Evolutionary conservation across 2,888 invertebrate genomes (phyloP).

Genomic region (Melieria omissa): DNA sequence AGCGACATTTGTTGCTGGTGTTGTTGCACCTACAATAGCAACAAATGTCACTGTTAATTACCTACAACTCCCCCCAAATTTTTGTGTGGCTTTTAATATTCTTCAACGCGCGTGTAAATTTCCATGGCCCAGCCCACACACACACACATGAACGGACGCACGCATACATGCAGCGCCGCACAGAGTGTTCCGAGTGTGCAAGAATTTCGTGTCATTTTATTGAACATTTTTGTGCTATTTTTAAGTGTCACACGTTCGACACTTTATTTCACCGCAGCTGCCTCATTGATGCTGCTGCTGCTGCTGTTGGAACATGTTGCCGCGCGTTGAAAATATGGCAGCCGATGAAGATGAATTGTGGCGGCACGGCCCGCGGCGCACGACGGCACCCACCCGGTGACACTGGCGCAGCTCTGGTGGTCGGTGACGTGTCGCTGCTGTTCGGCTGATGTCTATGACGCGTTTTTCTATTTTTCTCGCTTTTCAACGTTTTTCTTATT

Average conservation of each 20-base stretch:
- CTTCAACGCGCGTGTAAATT: neutral
- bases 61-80: neutral
- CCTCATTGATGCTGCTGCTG: no score
- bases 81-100: neutral
- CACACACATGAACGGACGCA: no score
- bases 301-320: constrained; percentile 1
- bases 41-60: constrained; percentile 15
- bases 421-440: neutral
- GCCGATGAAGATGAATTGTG: constrained; percentile 39
- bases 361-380: neutral
- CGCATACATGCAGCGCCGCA: no score
- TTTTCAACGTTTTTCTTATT: no score
- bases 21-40: neutral
- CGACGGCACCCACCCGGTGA: neutral
- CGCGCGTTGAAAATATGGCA: neutral
- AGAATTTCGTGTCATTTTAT: no score
- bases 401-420: constrained; percentile 21
- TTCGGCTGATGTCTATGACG: neutral
- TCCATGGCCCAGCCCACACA: no score
- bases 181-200: no score
- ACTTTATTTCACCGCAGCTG: constrained; percentile 2
- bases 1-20: neutral
- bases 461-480: no score
- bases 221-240: neutral
- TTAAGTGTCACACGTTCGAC: constrained; percentile 22